These are phyloP conservation scores for Lophius piscatorius DNA, from an alignment of 2,113 vertebrate species.

Conservation along the genomic window DNA sequence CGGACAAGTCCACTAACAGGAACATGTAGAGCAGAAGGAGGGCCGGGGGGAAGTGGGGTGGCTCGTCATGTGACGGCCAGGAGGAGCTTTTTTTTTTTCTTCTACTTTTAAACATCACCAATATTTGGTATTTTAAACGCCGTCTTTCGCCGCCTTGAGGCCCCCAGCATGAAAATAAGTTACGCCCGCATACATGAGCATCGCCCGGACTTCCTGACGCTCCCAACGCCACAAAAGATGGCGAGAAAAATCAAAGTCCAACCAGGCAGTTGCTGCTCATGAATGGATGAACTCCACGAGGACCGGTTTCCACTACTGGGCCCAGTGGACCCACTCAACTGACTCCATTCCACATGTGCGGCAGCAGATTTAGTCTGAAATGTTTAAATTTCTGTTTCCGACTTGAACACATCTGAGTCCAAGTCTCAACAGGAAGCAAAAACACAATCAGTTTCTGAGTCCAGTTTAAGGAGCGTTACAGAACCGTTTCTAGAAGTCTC, in stretches of 20 bases:
- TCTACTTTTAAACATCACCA: conserved; percentile 62
- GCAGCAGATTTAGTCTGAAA: too few relatives aligned
- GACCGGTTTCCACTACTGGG: conserved; percentile 30
- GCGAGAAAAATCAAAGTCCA: conserved; percentile 25
- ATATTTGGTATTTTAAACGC: conserved; percentile 32
- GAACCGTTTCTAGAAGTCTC: conserved; percentile 17
- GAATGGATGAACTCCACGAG: conserved; percentile 43
- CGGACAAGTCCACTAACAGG: conserved; percentile 76
- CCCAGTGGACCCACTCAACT: too few relatives aligned
- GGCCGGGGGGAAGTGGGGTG: conserved; percentile 57
- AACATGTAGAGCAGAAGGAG: conserved; percentile 67
- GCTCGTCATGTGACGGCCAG: conserved; percentile 70
- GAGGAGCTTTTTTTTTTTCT: conserved; percentile 74
- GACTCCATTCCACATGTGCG: too few relatives aligned
- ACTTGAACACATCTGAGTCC: too few relatives aligned
- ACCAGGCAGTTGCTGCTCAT: too few relatives aligned
- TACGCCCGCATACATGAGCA: too few relatives aligned
- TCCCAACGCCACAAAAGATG: conserved; percentile 4
- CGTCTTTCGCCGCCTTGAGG: background rate
- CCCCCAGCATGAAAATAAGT: too few relatives aligned
- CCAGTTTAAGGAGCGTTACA: conserved; percentile 12
- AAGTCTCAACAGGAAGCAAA: conserved; percentile 1
- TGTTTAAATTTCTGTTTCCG: too few relatives aligned
- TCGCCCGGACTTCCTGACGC: background rate
- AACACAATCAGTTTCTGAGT: conserved; percentile 15